Percentiles rank a stretch among this genome's conserved stretches.
These are phyloP conservation scores for Drosophila greeni DNA, from an alignment of 2,888 invertebrate genomes.

Conservation along the genomic window DNA sequence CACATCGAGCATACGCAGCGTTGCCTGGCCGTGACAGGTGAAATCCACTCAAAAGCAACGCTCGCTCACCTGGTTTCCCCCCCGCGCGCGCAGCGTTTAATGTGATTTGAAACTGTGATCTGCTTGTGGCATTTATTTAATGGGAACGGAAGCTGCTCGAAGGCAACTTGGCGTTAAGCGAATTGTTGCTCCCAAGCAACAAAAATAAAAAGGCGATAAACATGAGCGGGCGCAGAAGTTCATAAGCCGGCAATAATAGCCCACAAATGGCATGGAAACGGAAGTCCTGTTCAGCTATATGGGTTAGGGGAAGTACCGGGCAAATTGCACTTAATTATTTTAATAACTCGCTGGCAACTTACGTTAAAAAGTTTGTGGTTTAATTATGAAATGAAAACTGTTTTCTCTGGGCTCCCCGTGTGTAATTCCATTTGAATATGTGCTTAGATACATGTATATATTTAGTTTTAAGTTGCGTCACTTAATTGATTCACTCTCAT, in stretches of 20 bases:
- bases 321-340: conserved; percentile 1
- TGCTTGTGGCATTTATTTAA: conserved; percentile 68
- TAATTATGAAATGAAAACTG: conserved; percentile 5
- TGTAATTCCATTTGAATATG: neutral
- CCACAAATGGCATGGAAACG: conserved; percentile 7
- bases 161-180: conserved; percentile 45
- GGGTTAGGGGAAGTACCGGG: neutral
- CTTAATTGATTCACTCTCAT: conserved; percentile 13
- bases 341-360: neutral
- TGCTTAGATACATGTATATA: neutral
- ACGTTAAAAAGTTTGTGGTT: conserved; percentile 2
- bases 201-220: neutral
- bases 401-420: neutral
- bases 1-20: conserved; percentile 50
- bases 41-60: conserved; percentile 36
- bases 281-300: neutral
- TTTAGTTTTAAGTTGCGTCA: conserved; percentile 4
- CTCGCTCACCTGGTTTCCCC: conserved; percentile 8
- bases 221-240: neutral
- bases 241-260: conserved; percentile 8
- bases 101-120: conserved; percentile 65
- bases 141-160: conserved; percentile 45
- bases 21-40: conserved; percentile 31
- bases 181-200: conserved; percentile 47
- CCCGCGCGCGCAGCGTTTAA: conserved; percentile 31